A percentile compares a stretch with the other conserved stretches of the same genome.
Conservation (phyloP, 1,140 invertebrate genomes). For the Ganaspis sp. region DNA sequence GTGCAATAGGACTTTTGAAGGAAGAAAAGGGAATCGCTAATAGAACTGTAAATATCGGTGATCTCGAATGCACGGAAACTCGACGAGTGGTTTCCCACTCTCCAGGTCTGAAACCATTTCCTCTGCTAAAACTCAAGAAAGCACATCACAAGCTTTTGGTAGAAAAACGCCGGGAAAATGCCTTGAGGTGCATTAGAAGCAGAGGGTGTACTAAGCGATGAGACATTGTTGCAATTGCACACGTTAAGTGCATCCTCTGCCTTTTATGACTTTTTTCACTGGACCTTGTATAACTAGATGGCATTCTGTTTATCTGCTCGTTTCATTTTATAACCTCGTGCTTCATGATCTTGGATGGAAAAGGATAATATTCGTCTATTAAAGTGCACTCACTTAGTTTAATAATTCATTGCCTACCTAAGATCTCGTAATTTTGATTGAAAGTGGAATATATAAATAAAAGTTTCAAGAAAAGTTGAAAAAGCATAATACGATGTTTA, state of each 20-base stretch:
- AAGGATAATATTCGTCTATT: background rate
- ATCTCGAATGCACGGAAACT: conserved; percentile 34
- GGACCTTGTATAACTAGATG: background rate
- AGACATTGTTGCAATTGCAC: conserved; percentile 27
- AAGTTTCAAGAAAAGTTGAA: background rate
- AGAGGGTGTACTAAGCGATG: conserved; percentile 11
- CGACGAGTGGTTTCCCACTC: background rate
- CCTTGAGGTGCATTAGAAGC: conserved; percentile 18
- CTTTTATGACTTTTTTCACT: conserved; percentile 16
- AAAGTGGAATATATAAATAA: background rate
- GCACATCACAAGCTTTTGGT: background rate
- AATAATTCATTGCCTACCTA: background rate
- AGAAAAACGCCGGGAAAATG: background rate
- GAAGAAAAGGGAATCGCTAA: conserved; percentile 43
- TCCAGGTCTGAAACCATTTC: background rate
- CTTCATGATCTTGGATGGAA: background rate
- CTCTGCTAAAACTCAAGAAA: background rate
- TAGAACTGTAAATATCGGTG: conserved; percentile 53
- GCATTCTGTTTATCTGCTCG: background rate
- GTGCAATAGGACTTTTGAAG: background rate
- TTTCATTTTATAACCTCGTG: background rate
- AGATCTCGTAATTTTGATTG: background rate
- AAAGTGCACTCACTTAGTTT: background rate
- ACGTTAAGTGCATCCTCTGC: background rate
- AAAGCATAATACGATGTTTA: background rate